Conservation (phyloP, 1,140 invertebrate species). For the Drosophila funebris region DNA sequence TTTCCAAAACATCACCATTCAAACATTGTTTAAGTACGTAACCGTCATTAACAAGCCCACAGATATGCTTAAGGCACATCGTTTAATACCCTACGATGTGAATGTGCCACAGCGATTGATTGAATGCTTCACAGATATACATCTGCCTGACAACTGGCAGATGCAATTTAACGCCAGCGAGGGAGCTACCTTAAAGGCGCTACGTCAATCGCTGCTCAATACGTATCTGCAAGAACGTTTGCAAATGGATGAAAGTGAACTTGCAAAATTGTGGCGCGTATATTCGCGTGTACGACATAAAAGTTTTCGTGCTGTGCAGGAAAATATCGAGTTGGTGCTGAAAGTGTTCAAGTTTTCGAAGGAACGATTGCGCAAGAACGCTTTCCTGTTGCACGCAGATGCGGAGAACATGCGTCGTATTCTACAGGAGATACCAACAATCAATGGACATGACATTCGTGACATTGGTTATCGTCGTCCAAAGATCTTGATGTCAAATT, state of each 20-base stretch:
- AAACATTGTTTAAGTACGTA: constrained; percentile 84
- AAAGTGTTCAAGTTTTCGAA: constrained; percentile 84
- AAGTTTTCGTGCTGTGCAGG: constrained; percentile 84
- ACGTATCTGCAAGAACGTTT: constrained; percentile 84
- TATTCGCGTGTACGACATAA: constrained; percentile 85
- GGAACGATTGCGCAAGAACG: constrained; percentile 84
- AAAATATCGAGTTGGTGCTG: constrained; percentile 84
- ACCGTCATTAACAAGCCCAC: constrained; percentile 74
- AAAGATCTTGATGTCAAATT: constrained; percentile 85
- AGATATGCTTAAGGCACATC: constrained; percentile 57
- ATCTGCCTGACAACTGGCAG: constrained; percentile 50
- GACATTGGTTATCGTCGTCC: constrained; percentile 84
- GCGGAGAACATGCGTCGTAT: constrained; percentile 85
- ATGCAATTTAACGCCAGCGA: constrained; percentile 60
- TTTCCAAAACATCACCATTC: constrained; percentile 84
- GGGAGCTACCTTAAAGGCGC: constrained; percentile 80
- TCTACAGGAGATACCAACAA: constrained; percentile 84
- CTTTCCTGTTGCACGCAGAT: constrained; percentile 85
- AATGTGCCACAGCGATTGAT: constrained; percentile 74
- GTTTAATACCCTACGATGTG: constrained; percentile 55
- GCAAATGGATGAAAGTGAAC: constrained; percentile 82
- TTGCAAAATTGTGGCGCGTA: constrained; percentile 84
- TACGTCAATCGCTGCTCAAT: constrained; percentile 84
- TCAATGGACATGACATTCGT: constrained; percentile 84
- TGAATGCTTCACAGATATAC: constrained; percentile 55